Base-by-base conservation (phyloP, 2,113 vertebrate species). In the Ascaphus truei region DNA sequence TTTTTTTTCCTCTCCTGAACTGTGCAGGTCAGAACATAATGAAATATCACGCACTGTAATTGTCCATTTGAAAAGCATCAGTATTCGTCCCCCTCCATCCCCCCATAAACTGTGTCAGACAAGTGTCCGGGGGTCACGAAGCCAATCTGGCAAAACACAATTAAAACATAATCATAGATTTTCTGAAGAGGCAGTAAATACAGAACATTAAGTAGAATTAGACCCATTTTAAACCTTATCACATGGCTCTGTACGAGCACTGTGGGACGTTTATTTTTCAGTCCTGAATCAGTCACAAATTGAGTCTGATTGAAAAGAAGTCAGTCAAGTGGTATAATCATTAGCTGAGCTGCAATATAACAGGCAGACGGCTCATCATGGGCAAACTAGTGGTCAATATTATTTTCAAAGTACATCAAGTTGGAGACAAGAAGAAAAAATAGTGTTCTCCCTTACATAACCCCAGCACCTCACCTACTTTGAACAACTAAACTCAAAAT, bases 141-240 rank as follows among this genome's bases (percentile, higher is more conserved):
- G 48, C 41, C 43, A 62, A 62, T 33, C 41, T 34, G 12, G 30
- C 41, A 48, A 48, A 50, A 48, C 43, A 62, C 41, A 62, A 33
- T 50, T 62, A 50, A 62, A 62, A 33, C 16, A 62, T n/a, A n/a
- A n/a, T n/a, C n/a, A n/a, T 33, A 31, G 0, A 7, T 16, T 29
- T 16, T 45, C 23, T 3, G 7, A 4, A 30, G 12, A 53, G 16
- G 1, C 2, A 0, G 0, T 1, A 13, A 51, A 41, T 51, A 52
- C n/a, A n/a, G n/a, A n/a, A n/a, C 18, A 26, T 50, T 20, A 34
- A 48, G 59, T 9, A 64, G 6, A 52, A 27, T 1, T 10, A 5
- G 8, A 30, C 20, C 4, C 6, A 27, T 4, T 47, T 61, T 18
- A 13, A 58, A 53, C 8, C 11, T 13, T 34, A 20, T 20, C 30